phyloP scores from a whole-genome alignment of 2,888 invertebrate genomes.

The Synergus japonicus region DNA sequence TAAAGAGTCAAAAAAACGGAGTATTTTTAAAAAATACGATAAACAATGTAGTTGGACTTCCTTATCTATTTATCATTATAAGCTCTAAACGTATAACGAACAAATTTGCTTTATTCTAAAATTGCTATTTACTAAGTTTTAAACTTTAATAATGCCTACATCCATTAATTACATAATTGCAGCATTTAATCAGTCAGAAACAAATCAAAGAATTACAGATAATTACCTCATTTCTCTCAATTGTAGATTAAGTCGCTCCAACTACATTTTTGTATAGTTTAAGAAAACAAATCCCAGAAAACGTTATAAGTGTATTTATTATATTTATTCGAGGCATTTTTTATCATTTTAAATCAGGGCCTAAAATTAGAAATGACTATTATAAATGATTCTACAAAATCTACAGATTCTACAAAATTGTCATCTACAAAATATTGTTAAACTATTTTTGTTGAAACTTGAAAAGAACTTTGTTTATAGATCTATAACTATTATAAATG shows the following conservation, averaged over 20 bases:
- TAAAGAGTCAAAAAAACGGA: constrained; percentile 26
- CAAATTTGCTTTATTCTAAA: neutral
- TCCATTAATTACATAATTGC: neutral
- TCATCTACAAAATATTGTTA: neutral
- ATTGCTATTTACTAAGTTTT: too few species aligned
- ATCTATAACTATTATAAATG: neutral
- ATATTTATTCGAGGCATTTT: neutral
- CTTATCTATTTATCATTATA: neutral
- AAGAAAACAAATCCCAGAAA: neutral
- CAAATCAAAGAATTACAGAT: constrained; percentile 13
- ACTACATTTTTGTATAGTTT: constrained; percentile 25
- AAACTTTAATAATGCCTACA: neutral
- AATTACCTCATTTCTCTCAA: constrained; percentile 16
- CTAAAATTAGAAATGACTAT: too few species aligned
- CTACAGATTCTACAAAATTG: too few species aligned
- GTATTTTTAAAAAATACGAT: constrained; percentile 3
- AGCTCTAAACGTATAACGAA: neutral
- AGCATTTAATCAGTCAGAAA: constrained; percentile 5
- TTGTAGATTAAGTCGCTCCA: constrained; percentile 15
- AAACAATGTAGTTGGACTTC: constrained; percentile 18
- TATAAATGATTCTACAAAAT: too few species aligned
- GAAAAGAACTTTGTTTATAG: neutral
- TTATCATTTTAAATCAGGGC: too few species aligned
- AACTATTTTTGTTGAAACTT: constrained; percentile 10
- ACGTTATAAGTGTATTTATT: neutral